Conservation (phyloP, 2,113 vertebrate genomes). For the Onychostruthus taczanowskii region DNA sequence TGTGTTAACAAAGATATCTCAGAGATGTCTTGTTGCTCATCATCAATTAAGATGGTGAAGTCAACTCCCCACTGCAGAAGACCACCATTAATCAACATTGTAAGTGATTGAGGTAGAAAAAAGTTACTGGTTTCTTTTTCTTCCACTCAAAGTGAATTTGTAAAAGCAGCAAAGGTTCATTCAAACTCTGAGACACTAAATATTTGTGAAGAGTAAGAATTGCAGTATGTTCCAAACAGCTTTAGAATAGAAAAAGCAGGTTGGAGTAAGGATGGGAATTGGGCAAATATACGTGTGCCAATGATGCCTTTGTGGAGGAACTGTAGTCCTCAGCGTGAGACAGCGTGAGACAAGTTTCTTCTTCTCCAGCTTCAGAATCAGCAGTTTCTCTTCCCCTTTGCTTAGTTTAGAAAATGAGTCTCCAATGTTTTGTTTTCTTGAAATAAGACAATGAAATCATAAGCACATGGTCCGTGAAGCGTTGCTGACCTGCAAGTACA, state of each 20-base stretch:
- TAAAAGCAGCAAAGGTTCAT: neutral
- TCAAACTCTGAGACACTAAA: neutral
- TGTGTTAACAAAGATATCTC: neutral
- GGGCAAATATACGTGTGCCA: neutral
- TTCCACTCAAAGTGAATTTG: neutral
- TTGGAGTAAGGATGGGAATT: neutral
- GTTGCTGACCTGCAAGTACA: neutral
- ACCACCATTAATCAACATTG: neutral
- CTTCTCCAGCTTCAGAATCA: neutral
- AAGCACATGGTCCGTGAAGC: neutral
- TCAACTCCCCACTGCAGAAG: neutral
- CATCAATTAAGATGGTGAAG: neutral
- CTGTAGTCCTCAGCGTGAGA: neutral
- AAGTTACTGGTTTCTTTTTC: neutral
- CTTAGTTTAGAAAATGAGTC: neutral
- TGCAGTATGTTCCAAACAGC: neutral
- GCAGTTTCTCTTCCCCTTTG: constrained; percentile 9
- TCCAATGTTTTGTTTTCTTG: neutral
- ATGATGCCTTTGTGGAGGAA: neutral
- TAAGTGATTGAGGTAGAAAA: neutral
- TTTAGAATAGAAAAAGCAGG: neutral
- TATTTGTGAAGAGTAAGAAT: neutral
- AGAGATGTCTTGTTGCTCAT: neutral
- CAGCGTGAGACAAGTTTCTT: neutral
- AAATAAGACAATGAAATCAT: neutral